Evolutionary conservation across 1,140 invertebrate species (phyloP), one percentile per base, ranked within the genome.

Genomic region (Drosophila bifasciata): DNA sequence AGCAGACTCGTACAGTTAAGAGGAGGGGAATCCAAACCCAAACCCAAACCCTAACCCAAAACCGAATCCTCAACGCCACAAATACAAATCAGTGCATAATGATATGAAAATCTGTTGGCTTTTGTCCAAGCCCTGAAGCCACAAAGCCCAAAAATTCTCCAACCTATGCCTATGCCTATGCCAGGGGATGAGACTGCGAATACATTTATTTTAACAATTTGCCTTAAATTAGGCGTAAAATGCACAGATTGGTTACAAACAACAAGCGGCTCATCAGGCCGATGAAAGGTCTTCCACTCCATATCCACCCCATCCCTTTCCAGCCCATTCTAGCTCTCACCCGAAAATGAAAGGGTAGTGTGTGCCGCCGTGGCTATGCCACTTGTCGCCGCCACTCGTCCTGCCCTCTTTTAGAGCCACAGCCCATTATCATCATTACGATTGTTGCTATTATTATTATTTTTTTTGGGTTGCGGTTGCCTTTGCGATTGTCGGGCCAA

Each of bases 141-240:
- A 41, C 16, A 39, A 53, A 56, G 45, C 16, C 49, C 21, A 15
- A 57, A 36, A 58, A 72, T 36, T 13, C 32, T 11, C 4, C 32
- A 13, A 11, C 4, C 32, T 36, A 36, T 36, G 11, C 32, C 32
- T n/a, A n/a, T n/a, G n/a, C 4, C 32, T 36, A 36, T 36, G 11
- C 32, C 32, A n/a, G 4, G 32, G 32, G 32, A 36, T 36, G 32
- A 3, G 32, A 4, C 3, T 36, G 9, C 8, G 32, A 25, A 55
- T 43, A 62, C 43, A 61, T 70, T 73, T 78, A 84, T 79, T 76
- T 79, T 80, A 84, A 85, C 81, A 86, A 86, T 86, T 86, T 88
- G 83, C 85, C 81, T 86, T 81, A 86, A 86, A 86, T 86, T 86
- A 86, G 83, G 81, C 81, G 83, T 86, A 86, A 86, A 86, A 86